These are phyloP conservation scores for Apteryx mantelli DNA, from an alignment of 2,113 vertebrate genomes.

Conservation along the genomic window DNA sequence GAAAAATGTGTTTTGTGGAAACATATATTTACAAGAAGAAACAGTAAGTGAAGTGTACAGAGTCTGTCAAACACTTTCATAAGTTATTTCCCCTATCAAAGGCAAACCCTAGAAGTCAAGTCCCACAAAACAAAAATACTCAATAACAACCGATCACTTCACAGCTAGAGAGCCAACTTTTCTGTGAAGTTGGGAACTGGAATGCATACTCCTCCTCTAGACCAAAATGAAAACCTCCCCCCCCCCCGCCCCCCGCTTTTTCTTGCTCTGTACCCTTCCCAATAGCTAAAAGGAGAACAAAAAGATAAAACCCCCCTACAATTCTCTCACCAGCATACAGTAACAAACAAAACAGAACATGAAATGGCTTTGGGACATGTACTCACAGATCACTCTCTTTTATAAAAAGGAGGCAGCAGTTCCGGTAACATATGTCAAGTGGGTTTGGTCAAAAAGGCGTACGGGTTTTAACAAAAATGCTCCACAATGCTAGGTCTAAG, in stretches of 20 bases:
- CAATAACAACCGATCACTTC: constrained; percentile 31
- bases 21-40: background rate
- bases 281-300: constrained; percentile 28
- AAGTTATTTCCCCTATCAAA: constrained; percentile 2
- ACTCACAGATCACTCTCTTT: constrained; percentile 46
- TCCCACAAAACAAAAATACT: constrained; percentile 24
- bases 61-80: background rate
- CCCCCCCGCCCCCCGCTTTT: background rate
- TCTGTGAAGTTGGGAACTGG: constrained; percentile 33
- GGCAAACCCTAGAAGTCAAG: background rate
- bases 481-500: constrained; percentile 58
- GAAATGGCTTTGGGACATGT: constrained; percentile 13
- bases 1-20: constrained; percentile 20
- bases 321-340: constrained; percentile 13
- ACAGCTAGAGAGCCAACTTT: background rate
- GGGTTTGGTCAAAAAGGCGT: constrained; percentile 50
- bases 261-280: background rate
- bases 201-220: constrained; percentile 34
- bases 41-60: background rate
- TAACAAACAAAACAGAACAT: background rate
- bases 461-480: constrained; percentile 56
- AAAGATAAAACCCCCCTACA: background rate
- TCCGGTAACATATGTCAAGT: constrained; percentile 43
- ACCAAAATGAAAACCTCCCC: constrained; percentile 34
- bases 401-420: constrained; percentile 46